Conservation (phyloP, 2,113 vertebrate species). For the Oncorhynchus masou region DNA sequence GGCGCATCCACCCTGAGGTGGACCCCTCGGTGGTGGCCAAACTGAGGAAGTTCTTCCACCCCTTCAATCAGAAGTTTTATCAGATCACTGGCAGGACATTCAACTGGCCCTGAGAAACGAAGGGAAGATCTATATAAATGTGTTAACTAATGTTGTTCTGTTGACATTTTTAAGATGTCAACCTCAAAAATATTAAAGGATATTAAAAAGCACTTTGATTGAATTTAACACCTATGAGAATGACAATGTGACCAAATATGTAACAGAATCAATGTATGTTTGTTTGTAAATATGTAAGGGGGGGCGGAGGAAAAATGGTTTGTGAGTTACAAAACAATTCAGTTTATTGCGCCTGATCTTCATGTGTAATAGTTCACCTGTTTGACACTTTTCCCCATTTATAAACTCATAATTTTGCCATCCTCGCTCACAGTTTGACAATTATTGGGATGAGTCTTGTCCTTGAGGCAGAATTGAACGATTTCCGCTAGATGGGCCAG, state of each 20-base stretch:
- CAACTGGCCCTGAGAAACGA: slow-evolving; percentile 83
- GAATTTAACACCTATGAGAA: slow-evolving; percentile 54
- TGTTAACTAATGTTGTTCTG: slow-evolving; percentile 18
- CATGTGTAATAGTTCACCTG: slow-evolving; percentile 9
- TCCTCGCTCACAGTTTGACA: too few relatives aligned
- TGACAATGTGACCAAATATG: slow-evolving; percentile 85
- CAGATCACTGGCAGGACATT: slow-evolving; percentile 96
- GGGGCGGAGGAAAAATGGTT: slow-evolving; percentile 23
- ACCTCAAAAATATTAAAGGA: slow-evolving; percentile 27
- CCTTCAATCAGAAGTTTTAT: slow-evolving; percentile 98
- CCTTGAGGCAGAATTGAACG: too few relatives aligned
- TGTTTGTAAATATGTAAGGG: slow-evolving; percentile 47
- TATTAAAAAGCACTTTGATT: slow-evolving; percentile 61
- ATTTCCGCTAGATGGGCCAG: too few relatives aligned
- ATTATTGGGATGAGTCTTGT: too few relatives aligned
- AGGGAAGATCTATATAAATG: background rate
- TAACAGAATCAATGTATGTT: slow-evolving; percentile 64
- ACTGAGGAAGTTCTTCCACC: slow-evolving; percentile 93
- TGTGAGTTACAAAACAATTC: slow-evolving; percentile 14
- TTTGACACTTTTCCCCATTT: too few relatives aligned
- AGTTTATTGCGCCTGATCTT: slow-evolving; percentile 28
- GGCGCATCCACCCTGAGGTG: slow-evolving; percentile 92
- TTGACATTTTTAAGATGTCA: slow-evolving; percentile 18
- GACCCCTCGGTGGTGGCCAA: slow-evolving; percentile 87
- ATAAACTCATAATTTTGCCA: too few relatives aligned